Evolutionary conservation across 2,797 vertebrate genomes (phyloP), one percentile per base, ranked within the genome.

Genomic region (Pangasius sanitwongsei): DNA sequence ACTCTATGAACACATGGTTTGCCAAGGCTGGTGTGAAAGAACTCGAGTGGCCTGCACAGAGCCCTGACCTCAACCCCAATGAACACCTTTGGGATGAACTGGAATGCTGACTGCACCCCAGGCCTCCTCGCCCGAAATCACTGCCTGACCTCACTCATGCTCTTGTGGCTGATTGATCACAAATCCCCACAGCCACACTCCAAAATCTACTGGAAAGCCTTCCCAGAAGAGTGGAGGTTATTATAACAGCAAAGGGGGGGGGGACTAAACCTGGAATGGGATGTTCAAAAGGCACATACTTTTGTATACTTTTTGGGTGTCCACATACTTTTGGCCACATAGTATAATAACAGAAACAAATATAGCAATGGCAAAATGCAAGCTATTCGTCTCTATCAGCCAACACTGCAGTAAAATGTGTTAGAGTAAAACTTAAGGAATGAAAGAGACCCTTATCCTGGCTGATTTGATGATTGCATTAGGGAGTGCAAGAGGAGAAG

Each of bases 391-490:
- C 18, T 81, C 18, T 2, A 12, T 57, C 78, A 37, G 50, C 7
- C 48, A 57, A 16, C n/a, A 48, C 6, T 55, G 77, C 13, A 53
- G 48, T 53, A 53, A 50, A 78, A n/a, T 57, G 28, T 57, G 53
- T 81, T 34, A 9, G 18, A 12, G 57, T 53, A 72, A 34, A 85
- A 65, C 57, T 23, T 37, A 44, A 87, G 48, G 28, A 87, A 67
- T 53, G 74, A 91, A 85, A 87, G 88, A 89, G n/a, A 34, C 63
- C 87, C 44, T 82, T 86, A 50, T 83, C n/a, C 28, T 34, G 59
- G 20, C 74, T 67, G 50, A 81, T 63, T 69, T 25, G 41, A 87
- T 88, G 59, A 90, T 85, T 88, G 53, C 75, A 89, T 89, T 92
- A 90, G 37, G 6, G 41, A 67, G 82, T 59, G 31, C 44, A n/a